These are phyloP conservation scores for Leucophenga varia DNA, from an alignment of 1,140 invertebrate genomes.

Conservation along the genomic window DNA sequence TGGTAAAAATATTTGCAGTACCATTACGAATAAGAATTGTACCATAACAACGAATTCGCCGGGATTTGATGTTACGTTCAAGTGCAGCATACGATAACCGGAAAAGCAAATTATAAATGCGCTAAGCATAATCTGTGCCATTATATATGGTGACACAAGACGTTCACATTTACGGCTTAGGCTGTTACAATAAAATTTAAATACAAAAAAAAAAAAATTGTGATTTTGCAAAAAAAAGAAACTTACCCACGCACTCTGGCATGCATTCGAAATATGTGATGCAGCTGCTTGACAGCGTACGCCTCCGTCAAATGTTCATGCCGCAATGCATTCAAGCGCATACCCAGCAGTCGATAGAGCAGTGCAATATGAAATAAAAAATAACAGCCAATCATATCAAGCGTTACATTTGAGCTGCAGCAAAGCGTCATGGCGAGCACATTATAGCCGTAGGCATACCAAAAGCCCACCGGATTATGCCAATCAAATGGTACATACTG, in stretches of 20 bases:
- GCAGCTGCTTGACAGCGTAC: too few species aligned
- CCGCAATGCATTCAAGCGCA: constrained; percentile 18
- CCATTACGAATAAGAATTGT: constrained; percentile 47
- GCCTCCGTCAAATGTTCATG: constrained; percentile 11
- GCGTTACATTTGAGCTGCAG: constrained; percentile 31
- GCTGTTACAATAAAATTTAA: too few species aligned
- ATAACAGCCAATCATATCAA: constrained; percentile 42
- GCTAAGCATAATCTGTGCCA: constrained; percentile 45
- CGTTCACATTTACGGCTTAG: constrained; percentile 24
- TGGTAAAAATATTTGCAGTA: constrained; percentile 43
- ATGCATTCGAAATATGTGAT: constrained; percentile 27
- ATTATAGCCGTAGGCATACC: constrained; percentile 36
- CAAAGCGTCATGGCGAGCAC: constrained; percentile 34
- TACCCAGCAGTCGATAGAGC: constrained; percentile 32
- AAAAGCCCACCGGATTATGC: constrained; percentile 23
- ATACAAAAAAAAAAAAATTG: background rate
- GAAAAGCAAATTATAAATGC: constrained; percentile 49
- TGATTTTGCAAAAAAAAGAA: too few species aligned
- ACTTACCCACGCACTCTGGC: constrained; percentile 17
- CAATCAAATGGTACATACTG: constrained; percentile 46
- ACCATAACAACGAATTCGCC: constrained; percentile 44
- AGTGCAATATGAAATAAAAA: constrained; percentile 41
- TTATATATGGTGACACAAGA: constrained; percentile 34
- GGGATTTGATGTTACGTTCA: constrained; percentile 26
- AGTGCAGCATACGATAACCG: constrained; percentile 33